Percentiles rank a stretch among this genome's conserved stretches.
Conservation (phyloP, 2,888 invertebrate species). For the Brachyopa scutellaris region DNA sequence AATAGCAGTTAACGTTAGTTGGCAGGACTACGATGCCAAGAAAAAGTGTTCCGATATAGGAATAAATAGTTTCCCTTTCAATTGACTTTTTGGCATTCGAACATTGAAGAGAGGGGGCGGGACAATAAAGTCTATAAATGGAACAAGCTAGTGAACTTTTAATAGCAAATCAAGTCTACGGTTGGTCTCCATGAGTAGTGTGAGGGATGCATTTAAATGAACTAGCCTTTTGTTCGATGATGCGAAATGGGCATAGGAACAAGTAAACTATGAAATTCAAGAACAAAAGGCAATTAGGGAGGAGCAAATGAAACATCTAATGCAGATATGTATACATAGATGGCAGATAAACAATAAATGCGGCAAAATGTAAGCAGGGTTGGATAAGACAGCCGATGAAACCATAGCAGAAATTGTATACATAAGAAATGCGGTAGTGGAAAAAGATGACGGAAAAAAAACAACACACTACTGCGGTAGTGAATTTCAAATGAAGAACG, state of each 20-base stretch:
- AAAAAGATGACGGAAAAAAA: background rate
- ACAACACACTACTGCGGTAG: too few relatives aligned
- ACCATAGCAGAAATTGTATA: background rate
- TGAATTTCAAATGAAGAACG: too few relatives aligned
- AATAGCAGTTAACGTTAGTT: constrained; percentile 49
- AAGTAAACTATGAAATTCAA: constrained; percentile 42
- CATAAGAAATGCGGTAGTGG: background rate
- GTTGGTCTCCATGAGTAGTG: background rate
- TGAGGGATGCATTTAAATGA: constrained; percentile 46
- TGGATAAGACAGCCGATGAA: constrained; percentile 18
- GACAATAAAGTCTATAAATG: constrained; percentile 21
- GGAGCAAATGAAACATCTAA: background rate
- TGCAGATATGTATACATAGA: constrained; percentile 18
- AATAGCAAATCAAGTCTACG: constrained; percentile 30
- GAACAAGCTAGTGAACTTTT: constrained; percentile 67
- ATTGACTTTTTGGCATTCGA: constrained; percentile 50
- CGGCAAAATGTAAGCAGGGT: constrained; percentile 24
- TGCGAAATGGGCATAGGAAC: background rate
- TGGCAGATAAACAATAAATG: constrained; percentile 34
- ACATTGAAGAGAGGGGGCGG: background rate
- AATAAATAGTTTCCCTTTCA: constrained; percentile 69
- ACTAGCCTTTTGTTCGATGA: constrained; percentile 38
- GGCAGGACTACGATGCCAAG: constrained; percentile 22
- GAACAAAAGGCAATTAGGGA: constrained; percentile 55
- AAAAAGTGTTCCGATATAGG: constrained; percentile 36